A percentile compares a stretch with the other conserved stretches of the same genome.
Evolutionary conservation across 2,888 invertebrate species (phyloP).

Genomic region (Limenitis arthemis): DNA sequence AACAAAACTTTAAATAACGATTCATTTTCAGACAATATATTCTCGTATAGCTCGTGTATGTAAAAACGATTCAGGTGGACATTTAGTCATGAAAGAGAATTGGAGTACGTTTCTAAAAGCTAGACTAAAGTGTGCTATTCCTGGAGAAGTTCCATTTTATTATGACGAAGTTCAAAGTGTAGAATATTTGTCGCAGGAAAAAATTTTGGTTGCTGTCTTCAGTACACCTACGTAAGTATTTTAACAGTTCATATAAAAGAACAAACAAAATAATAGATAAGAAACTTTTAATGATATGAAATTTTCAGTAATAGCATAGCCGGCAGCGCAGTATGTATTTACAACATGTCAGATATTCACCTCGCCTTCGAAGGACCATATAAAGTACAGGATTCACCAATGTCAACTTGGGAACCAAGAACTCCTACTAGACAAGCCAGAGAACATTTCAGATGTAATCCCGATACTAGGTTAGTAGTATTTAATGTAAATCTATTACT

Average conservation of each 20-base stretch:
- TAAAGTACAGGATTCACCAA: slow-evolving; percentile 84
- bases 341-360: slow-evolving; percentile 86
- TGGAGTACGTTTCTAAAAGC: slow-evolving; percentile 96
- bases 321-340: slow-evolving; percentile 94
- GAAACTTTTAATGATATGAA: slow-evolving; percentile 2
- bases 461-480: slow-evolving; percentile 40
- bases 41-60: slow-evolving; percentile 93
- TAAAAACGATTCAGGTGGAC: slow-evolving; percentile 90
- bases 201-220: slow-evolving; percentile 87
- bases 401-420: slow-evolving; percentile 82
- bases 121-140: slow-evolving; percentile 85
- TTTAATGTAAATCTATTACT: neutral
- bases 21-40: slow-evolving; percentile 78
- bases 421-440: slow-evolving; percentile 42
- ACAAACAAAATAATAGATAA: neutral
- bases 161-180: slow-evolving; percentile 92
- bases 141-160: slow-evolving; percentile 89
- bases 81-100: slow-evolving; percentile 82
- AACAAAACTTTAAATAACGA: neutral
- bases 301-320: slow-evolving; percentile 82
- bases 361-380: slow-evolving; percentile 88
- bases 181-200: slow-evolving; percentile 82
- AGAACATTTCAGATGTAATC: slow-evolving; percentile 74
- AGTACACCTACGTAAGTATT: slow-evolving; percentile 79
- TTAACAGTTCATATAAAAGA: slow-evolving; percentile 1